phyloP scores from a whole-genome alignment of 2,113 vertebrate species.

The Caloenas nicobarica region DNA sequence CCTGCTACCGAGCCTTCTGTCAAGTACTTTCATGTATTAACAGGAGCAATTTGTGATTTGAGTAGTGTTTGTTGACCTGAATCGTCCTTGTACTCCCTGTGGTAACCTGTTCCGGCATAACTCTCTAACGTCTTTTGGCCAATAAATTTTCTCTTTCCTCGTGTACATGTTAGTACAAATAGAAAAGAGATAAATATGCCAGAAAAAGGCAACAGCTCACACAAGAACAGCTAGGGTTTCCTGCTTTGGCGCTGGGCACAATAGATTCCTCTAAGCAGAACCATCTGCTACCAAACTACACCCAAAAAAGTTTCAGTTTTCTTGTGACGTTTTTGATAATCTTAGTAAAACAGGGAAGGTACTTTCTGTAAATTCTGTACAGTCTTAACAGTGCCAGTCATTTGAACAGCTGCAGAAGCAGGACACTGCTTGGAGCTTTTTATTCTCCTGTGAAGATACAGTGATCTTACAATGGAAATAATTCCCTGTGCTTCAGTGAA shows the following conservation, averaged over 20 bases:
- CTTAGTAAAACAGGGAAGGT: neutral
- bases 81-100: conserved; percentile 17
- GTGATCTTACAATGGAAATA: neutral
- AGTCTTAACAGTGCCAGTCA: neutral
- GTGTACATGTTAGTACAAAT: conserved; percentile 22
- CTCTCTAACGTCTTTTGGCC: neutral
- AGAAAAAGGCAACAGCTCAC: neutral
- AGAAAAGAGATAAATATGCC: neutral
- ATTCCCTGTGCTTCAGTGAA: neutral
- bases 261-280: neutral
- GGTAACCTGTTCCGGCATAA: conserved; percentile 34
- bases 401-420: neutral
- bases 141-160: conserved; percentile 29
- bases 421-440: neutral
- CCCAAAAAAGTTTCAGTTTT: neutral
- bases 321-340: neutral
- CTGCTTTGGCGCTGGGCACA: neutral
- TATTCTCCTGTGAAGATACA: neutral
- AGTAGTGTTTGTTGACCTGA: conserved; percentile 24
- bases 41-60: neutral
- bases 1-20: neutral
- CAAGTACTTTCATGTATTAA: conserved; percentile 46
- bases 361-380: neutral
- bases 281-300: neutral
- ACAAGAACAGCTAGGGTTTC: neutral